Percentiles rank a stretch among this genome's conserved stretches.
Conservation (phyloP, 92 coral and sea anemone genomes). For the Zoanthus gigantus region DNA sequence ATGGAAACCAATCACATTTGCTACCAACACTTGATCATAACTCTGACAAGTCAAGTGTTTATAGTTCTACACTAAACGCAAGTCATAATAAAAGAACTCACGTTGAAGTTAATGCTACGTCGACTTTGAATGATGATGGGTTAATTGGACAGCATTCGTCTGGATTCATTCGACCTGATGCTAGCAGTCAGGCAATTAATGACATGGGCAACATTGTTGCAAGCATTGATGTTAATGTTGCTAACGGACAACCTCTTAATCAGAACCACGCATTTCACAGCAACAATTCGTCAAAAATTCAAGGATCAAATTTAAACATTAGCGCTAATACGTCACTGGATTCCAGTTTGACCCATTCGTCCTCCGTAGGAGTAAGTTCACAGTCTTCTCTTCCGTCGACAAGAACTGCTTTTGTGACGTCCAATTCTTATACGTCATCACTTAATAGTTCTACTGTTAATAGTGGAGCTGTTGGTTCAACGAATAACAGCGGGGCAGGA, state of each 20-base stretch:
- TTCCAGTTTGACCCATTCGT: slow-evolving; percentile 81
- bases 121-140: slow-evolving; percentile 15
- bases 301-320: slow-evolving; percentile 53
- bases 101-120: slow-evolving; percentile 65
- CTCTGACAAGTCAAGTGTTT: slow-evolving; percentile 51
- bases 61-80: slow-evolving; percentile 28
- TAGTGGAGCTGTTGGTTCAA: slow-evolving; percentile 51
- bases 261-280: slow-evolving; percentile 56
- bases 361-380: slow-evolving; percentile 69
- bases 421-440: slow-evolving; percentile 60
- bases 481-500: slow-evolving; percentile 51
- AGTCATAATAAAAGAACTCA: slow-evolving; percentile 72
- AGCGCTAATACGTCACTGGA: slow-evolving; percentile 66
- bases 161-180: slow-evolving; percentile 80
- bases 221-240: slow-evolving; percentile 82
- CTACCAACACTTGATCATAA: slow-evolving; percentile 48
- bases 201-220: slow-evolving; percentile 94
- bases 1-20: slow-evolving; percentile 66
- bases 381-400: slow-evolving; percentile 55
- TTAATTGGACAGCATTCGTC: slow-evolving; percentile 46
- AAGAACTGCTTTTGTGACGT: slow-evolving; percentile 66
- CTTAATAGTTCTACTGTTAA: slow-evolving; percentile 61
- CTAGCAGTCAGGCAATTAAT: slow-evolving; percentile 91
- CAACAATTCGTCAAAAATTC: slow-evolving; percentile 47
- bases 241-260: slow-evolving; percentile 75